Base-by-base conservation (phyloP, 2,888 invertebrate species). In the Lepidocyrtoides sp. region DNA sequence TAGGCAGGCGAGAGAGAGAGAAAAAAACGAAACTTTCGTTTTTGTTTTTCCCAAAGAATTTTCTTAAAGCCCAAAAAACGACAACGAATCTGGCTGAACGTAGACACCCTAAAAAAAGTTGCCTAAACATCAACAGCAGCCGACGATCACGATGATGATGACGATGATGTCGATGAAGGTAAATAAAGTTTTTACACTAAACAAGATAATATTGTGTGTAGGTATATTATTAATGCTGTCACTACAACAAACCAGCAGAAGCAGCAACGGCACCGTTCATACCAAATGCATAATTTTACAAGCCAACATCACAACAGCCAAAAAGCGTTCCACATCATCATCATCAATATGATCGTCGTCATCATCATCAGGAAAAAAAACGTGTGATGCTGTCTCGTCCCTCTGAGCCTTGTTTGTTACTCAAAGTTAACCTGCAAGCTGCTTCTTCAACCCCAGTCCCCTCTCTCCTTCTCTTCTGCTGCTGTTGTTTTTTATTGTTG, bases 21-120 rank as follows among this genome's bases (percentile, higher is more conserved):
- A 36, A 0, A 48, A 54, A 20, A 26, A 66, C 48, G 72, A 79
- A 85, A 85, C 20, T 77, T 77, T 72, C 60, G 14, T 66, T 81
- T 86, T 66, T 87, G 66, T 87, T 79, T 79, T 86, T 91, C 26
- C 63, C 44, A 60, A 75, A 36, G 79, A 79, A 79, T 79, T 79
- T 79, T 57, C n/a, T 77, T 77, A 32, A 54, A 57, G 57, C 57
- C 20, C 32, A 57, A n/a, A 8, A 51, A 44, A 83, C 51, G 72
- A 44, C 72, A 72, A 72, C 41, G n/a, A n/a, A n/a, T n/a, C n/a
- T n/a, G n/a, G n/a, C n/a, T n/a, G n/a, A n/a, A n/a, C n/a, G n/a
- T n/a, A n/a, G n/a, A n/a, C n/a, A n/a, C n/a, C n/a, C n/a, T n/a
- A n/a, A n/a, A n/a, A n/a, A n/a, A n/a, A n/a, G n/a, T 51, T 57